Percentiles rank a stretch among this genome's conserved stretches.
Evolutionary conservation across 2,797 vertebrate species (phyloP).

Genomic region (Masticophis lateralis): DNA sequence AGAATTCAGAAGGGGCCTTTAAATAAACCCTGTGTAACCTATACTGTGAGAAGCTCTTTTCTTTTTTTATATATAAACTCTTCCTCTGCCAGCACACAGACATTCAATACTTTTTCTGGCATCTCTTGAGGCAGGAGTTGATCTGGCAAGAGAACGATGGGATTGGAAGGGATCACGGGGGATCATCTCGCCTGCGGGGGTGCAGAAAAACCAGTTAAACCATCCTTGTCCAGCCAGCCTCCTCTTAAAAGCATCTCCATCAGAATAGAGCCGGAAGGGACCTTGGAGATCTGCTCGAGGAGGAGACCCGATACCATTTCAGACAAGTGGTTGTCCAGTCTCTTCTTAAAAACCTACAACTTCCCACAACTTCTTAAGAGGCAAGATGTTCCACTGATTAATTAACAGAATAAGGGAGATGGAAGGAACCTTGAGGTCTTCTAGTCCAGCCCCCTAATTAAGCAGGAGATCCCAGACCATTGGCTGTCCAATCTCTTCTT

Average conservation of each 20-base stretch:
- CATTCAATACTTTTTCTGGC: rapidly evolving
- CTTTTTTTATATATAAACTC: background rate
- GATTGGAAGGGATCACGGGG: background rate
- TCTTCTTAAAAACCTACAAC: too few species aligned
- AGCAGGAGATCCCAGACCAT: too few species aligned
- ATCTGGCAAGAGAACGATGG: background rate
- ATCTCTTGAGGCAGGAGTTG: conserved; percentile 1
- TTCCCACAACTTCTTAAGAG: too few species aligned
- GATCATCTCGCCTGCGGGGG: background rate
- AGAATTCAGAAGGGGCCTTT: conserved; percentile 41
- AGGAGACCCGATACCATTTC: too few species aligned
- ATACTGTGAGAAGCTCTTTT: conserved; percentile 1
- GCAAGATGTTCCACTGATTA: too few species aligned
- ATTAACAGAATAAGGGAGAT: too few species aligned
- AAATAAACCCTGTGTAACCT: conserved; percentile 37
- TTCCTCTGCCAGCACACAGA: background rate
- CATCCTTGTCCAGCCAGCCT: background rate
- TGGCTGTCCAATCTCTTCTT: too few species aligned
- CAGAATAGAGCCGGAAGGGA: background rate
- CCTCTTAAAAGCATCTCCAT: background rate
- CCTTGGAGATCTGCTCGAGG: background rate
- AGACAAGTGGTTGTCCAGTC: too few species aligned
- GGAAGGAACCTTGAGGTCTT: too few species aligned
- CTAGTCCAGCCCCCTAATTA: too few species aligned
- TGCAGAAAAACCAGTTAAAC: background rate